A percentile compares a stretch with the other conserved stretches of the same genome.
These are phyloP conservation scores for Epinotia ramella DNA, from an alignment of 2,888 invertebrate species.

Conservation along the genomic window DNA sequence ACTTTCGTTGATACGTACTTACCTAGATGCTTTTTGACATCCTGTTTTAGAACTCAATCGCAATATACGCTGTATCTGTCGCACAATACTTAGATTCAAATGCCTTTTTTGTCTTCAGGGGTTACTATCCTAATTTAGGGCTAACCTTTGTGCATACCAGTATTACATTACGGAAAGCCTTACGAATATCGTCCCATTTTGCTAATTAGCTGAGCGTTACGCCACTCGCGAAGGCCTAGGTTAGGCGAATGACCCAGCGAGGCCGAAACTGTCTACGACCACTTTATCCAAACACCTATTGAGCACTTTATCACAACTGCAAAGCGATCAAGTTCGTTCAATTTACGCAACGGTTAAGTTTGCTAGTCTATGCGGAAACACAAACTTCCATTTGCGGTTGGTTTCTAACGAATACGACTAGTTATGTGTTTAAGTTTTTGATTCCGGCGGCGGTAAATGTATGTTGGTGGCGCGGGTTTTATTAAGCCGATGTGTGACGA, in stretches of 20 bases:
- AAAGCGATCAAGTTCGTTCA: background rate
- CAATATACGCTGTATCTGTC: too few relatives aligned
- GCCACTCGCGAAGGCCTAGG: slow-evolving; percentile 65
- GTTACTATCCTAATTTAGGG: background rate
- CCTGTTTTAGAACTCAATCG: too few relatives aligned
- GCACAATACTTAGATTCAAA: too few relatives aligned
- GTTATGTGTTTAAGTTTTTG: background rate
- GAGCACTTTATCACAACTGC: background rate
- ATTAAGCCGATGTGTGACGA: slow-evolving; percentile 57
- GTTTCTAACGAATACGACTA: background rate
- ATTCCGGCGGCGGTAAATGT: background rate
- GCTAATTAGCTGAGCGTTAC: slow-evolving; percentile 42
- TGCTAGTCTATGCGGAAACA: slow-evolving; percentile 31
- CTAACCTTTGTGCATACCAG: slow-evolving; percentile 12
- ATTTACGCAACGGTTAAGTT: background rate
- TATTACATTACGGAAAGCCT: slow-evolving; percentile 38
- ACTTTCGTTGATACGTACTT: too few relatives aligned
- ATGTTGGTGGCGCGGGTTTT: slow-evolving; percentile 51
- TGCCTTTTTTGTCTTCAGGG: background rate
- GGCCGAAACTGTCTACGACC: slow-evolving; percentile 68
- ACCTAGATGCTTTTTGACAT: too few relatives aligned
- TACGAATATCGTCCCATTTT: slow-evolving; percentile 33
- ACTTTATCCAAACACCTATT: slow-evolving; percentile 49
- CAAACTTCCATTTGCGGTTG: slow-evolving; percentile 11
- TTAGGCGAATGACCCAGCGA: slow-evolving; percentile 72